Percentiles rank a stretch among this genome's conserved stretches.
Evolutionary conservation across 2,113 vertebrate genomes (phyloP).

Genomic region (Kobus ellipsiprymnus): DNA sequence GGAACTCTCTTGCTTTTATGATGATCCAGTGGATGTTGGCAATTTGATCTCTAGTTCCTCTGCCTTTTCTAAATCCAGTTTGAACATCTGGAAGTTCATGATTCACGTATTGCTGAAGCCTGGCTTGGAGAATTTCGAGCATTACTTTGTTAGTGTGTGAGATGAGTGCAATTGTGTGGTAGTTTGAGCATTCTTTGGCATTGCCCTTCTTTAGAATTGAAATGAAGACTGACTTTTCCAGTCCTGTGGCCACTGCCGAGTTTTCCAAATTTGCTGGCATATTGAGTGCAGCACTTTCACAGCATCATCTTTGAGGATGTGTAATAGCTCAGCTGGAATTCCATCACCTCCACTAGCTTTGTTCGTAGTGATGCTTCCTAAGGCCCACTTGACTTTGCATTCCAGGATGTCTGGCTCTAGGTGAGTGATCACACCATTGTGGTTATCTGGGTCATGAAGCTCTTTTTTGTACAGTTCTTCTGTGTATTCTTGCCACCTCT

Average conservation of each 20-base stretch:
- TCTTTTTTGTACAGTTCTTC: neutral
- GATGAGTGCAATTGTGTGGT: neutral
- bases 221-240: neutral
- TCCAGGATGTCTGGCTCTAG: neutral
- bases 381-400: neutral
- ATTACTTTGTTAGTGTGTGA: neutral
- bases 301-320: neutral
- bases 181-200: neutral
- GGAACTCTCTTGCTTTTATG: neutral
- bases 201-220: neutral
- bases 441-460: neutral
- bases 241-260: neutral
- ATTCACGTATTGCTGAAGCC: neutral
- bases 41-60: neutral
- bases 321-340: neutral
- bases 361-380: neutral
- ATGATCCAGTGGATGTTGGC: neutral
- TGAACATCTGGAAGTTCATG: neutral
- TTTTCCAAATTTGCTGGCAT: neutral
- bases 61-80: neutral
- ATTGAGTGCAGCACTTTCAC: neutral
- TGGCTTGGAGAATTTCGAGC: neutral
- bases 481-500: neutral
- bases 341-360: neutral
- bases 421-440: neutral